Conservation (phyloP, 2,113 vertebrate genomes). For the Caracal caracal region DNA sequence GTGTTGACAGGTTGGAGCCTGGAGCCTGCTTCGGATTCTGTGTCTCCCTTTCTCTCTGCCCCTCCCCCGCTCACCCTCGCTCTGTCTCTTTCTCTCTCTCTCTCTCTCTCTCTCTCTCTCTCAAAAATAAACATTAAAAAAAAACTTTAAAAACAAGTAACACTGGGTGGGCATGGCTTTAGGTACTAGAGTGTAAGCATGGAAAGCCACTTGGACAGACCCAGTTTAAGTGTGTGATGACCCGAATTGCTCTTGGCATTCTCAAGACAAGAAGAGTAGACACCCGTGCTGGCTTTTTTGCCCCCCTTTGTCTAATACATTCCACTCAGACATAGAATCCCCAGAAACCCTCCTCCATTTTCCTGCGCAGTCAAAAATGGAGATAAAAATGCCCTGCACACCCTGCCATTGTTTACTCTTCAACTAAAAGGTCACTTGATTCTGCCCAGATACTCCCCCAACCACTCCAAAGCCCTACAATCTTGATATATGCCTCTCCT, state of each 20-base stretch:
- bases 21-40: too few relatives aligned
- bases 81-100: too few relatives aligned
- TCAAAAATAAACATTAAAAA: too few relatives aligned
- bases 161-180: not conserved
- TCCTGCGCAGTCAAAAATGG: not conserved
- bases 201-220: too few relatives aligned
- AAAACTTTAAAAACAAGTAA: too few relatives aligned
- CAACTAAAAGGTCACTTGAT: not conserved
- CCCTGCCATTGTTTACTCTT: not conserved
- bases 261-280: not conserved
- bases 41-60: too few relatives aligned
- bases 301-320: not conserved
- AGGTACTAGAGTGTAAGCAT: not conserved
- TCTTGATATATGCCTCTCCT: not conserved
- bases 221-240: not conserved
- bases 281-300: not conserved
- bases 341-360: not conserved
- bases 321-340: not conserved
- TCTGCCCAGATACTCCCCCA: not conserved
- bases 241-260: fast-evolving
- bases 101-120: too few relatives aligned
- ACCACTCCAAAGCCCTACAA: not conserved
- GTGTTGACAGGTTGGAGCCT: too few relatives aligned
- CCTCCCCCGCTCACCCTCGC: fast-evolving
- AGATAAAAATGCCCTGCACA: not conserved